phyloP scores from a whole-genome alignment of 2,888 invertebrate species.

The Stomorhina lunata region DNA sequence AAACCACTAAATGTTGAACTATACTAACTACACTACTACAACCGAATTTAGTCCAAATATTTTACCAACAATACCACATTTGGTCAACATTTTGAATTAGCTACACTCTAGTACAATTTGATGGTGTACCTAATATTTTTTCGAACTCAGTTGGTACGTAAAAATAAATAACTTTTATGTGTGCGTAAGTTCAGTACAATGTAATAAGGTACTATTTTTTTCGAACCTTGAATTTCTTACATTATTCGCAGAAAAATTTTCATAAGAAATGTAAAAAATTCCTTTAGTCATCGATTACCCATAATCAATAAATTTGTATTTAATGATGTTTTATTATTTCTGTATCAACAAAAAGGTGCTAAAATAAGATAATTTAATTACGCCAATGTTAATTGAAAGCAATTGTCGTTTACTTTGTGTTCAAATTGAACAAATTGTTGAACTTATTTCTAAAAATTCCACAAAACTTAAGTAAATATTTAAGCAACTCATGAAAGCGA shows the following conservation, averaged over 20 bases:
- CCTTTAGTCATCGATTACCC: neutral
- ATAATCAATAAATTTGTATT: neutral
- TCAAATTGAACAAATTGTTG: neutral
- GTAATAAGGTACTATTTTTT: no score
- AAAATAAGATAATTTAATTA: neutral
- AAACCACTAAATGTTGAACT: no score
- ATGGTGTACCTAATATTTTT: no score
- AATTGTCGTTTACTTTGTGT: slow-evolving; percentile 6
- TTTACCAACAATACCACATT: no score
- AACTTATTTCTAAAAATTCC: neutral
- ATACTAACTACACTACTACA: no score
- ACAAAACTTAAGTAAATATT: neutral
- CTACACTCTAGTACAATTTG: no score
- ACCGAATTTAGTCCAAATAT: no score
- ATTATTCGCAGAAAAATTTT: neutral
- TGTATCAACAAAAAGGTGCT: neutral
- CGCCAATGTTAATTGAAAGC: neutral
- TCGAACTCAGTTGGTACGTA: no score
- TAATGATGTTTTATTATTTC: neutral
- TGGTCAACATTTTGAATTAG: no score
- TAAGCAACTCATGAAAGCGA: neutral
- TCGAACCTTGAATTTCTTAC: no score
- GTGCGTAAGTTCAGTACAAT: no score
- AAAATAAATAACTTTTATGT: no score
- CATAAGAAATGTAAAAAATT: neutral